phyloP scores from a whole-genome alignment of 2,113 vertebrate genomes.

The Melanerpes aurifrons region DNA sequence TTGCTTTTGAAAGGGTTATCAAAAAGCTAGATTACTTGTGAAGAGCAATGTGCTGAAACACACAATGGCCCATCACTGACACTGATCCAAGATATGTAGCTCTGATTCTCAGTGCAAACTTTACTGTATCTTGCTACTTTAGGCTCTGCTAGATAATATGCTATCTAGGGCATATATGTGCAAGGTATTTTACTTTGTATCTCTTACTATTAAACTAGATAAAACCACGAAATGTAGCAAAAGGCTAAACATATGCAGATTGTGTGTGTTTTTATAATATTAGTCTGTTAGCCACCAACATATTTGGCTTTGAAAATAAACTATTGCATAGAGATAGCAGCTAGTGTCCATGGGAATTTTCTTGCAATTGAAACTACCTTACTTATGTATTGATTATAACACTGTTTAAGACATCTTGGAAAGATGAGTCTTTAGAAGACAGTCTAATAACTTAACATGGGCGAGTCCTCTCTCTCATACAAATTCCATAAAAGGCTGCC shows the following conservation, averaged over 20 bases:
- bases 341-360: background rate
- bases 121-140: background rate
- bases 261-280: background rate
- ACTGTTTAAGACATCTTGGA: constrained; percentile 3
- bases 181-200: background rate
- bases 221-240: background rate
- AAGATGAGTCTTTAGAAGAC: background rate
- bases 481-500: background rate
- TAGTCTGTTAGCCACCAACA: background rate
- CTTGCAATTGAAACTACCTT: background rate
- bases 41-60: background rate
- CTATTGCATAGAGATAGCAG: background rate
- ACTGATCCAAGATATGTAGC: background rate
- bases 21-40: background rate
- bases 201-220: background rate
- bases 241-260: background rate
- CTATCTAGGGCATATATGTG: fast-evolving
- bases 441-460: background rate
- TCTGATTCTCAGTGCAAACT: background rate
- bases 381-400: constrained; percentile 16
- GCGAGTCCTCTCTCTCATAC: background rate
- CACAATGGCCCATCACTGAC: background rate
- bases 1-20: constrained; percentile 23
- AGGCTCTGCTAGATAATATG: background rate
- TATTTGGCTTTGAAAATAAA: background rate